phyloP scores from a whole-genome alignment of 1,140 invertebrate genomes.

The Zeugodacus cucurbitae region DNA sequence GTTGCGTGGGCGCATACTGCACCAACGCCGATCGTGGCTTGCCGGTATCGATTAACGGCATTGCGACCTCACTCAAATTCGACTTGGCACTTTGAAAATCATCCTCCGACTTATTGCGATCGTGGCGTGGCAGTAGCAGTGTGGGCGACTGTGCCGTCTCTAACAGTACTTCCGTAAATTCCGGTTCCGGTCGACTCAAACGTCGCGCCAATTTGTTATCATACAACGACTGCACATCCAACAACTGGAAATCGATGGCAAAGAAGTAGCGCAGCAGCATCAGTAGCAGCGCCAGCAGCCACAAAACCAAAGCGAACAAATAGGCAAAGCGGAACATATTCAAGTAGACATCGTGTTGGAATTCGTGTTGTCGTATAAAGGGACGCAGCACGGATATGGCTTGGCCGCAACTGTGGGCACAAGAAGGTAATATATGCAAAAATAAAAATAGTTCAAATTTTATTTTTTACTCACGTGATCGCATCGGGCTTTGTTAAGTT shows the following conservation, averaged over 20 bases:
- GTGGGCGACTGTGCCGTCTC: conserved; percentile 14
- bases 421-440: background rate
- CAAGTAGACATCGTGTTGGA: conserved; percentile 54
- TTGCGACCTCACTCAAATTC: conserved; percentile 54
- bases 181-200: background rate
- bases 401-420: conserved; percentile 51
- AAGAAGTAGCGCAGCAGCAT: conserved; percentile 58
- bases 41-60: conserved; percentile 49
- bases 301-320: conserved; percentile 54
- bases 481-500: conserved; percentile 52
- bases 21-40: background rate
- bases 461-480: conserved; percentile 48
- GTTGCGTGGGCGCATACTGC: background rate
- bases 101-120: conserved; percentile 55
- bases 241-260: conserved; percentile 61
- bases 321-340: conserved; percentile 57
- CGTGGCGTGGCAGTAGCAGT: background rate
- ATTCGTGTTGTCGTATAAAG: conserved; percentile 51
- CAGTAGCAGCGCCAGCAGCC: conserved; percentile 55
- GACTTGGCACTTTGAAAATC: conserved; percentile 63
- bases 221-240: conserved; percentile 59
- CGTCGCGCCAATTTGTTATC: conserved; percentile 45
- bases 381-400: conserved; percentile 58
- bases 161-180: conserved; percentile 42
- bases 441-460: background rate